Conservation (phyloP, 2,888 invertebrate genomes). For the Hartigia nigra region DNA sequence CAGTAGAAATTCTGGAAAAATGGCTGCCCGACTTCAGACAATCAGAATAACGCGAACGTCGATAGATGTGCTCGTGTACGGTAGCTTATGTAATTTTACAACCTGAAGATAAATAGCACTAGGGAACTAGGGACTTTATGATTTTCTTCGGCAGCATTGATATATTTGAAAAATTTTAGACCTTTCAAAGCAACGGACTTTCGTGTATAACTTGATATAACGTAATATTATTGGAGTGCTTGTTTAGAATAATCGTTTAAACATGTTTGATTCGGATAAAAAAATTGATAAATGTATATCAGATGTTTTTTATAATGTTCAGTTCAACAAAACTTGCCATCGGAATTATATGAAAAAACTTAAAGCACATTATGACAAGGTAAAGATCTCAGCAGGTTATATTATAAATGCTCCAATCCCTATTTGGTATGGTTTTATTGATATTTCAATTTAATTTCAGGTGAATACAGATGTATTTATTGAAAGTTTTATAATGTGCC, state of each 20-base stretch:
- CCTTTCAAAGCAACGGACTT: background rate
- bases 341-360: constrained; percentile 74
- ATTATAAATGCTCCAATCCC: background rate
- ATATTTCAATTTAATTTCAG: constrained; percentile 60
- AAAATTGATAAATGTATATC: background rate
- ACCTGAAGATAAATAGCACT: background rate
- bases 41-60: background rate
- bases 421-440: constrained; percentile 1
- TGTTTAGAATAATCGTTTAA: background rate
- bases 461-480: constrained; percentile 71
- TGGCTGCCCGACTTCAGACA: background rate
- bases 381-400: constrained; percentile 51
- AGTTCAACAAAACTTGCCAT: constrained; percentile 75
- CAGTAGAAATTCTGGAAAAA: background rate
- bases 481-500: constrained; percentile 73
- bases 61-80: background rate
- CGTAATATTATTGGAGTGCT: background rate
- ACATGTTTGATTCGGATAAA: background rate
- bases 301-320: constrained; percentile 73
- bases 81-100: background rate
- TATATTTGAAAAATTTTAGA: background rate
- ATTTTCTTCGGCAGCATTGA: background rate
- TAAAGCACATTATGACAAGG: constrained; percentile 73
- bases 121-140: background rate
- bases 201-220: background rate